These are phyloP conservation scores for Globicephala melas DNA, from an alignment of 2,113 vertebrate species.

Conservation along the genomic window DNA sequence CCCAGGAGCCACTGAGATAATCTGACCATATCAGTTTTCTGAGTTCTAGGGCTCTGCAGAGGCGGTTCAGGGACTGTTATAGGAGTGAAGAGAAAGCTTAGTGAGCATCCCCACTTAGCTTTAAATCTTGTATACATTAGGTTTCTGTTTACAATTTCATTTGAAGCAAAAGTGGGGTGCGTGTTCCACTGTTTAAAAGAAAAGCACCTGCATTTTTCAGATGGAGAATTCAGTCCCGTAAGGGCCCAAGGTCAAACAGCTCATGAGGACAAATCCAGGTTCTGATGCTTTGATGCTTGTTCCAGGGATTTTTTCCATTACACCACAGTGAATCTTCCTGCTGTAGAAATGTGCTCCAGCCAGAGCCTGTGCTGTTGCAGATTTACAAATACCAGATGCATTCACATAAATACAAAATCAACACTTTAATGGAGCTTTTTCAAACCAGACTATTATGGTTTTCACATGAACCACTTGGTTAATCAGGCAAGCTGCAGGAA, in stretches of 20 bases:
- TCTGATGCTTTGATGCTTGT: not conserved
- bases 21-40: not conserved
- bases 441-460: not conserved
- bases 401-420: not conserved
- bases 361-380: not conserved
- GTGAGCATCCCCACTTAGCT: not conserved
- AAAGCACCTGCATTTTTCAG: not conserved
- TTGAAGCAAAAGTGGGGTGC: not conserved
- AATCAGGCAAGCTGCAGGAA: not conserved
- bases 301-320: not conserved
- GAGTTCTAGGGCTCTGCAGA: not conserved
- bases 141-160: not conserved
- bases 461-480: not conserved
- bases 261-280: not conserved
- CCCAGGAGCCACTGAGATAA: not conserved
- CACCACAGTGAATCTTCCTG: not conserved
- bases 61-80: not conserved
- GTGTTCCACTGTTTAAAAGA: not conserved
- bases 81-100: not conserved
- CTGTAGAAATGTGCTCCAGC: not conserved
- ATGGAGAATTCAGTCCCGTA: not conserved
- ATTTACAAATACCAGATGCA: not conserved
- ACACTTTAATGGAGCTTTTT: not conserved
- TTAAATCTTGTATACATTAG: not conserved
- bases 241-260: not conserved